Conservation (phyloP, 2,113 vertebrate species). For the Ceuthmochares aereus region DNA sequence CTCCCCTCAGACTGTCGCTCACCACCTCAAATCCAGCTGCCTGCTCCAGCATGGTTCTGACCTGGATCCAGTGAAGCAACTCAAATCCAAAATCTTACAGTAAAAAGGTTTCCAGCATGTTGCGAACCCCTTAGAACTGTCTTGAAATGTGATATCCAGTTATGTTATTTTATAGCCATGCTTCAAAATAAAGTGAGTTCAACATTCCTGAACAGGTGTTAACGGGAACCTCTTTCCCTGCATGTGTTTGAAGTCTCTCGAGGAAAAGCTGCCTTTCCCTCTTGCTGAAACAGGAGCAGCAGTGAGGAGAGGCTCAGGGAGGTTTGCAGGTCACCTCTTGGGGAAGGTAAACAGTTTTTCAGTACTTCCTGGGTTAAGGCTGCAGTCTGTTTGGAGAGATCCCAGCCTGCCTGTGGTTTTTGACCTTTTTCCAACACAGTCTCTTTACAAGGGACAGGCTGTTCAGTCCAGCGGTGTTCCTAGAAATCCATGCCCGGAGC, state of each 20-base stretch:
- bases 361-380: not conserved
- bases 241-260: not conserved
- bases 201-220: not conserved
- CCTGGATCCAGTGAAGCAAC: fast-evolving
- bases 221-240: not conserved
- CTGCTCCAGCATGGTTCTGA: fast-evolving
- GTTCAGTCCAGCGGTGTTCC: not conserved
- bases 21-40: not conserved
- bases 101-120: not conserved
- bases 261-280: not conserved
- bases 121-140: not conserved
- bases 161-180: fast-evolving
- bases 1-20: fast-evolving
- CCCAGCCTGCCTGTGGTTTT: not conserved
- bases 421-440: not conserved
- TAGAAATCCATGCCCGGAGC: not conserved
- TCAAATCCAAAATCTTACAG: fast-evolving
- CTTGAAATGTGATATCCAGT: fast-evolving
- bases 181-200: not conserved
- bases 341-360: not conserved
- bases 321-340: not conserved
- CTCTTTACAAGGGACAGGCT: not conserved
- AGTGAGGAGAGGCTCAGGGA: not conserved
- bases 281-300: not conserved
- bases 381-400: not conserved